These are phyloP conservation scores for Hyles vespertilio DNA, from an alignment of 1,140 invertebrate species.

Conservation along the genomic window DNA sequence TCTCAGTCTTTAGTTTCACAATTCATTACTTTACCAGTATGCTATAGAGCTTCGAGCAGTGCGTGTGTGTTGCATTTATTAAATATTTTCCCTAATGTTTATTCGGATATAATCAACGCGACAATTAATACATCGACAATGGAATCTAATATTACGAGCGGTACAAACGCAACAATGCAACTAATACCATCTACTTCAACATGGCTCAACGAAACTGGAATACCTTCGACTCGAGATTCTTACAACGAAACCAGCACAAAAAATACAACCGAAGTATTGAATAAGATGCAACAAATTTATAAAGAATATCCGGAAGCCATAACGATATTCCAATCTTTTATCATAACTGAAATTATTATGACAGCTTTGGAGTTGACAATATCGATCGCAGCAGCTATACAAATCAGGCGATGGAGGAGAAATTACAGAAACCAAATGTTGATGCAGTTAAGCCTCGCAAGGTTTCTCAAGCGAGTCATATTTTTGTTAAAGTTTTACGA, in stretches of 20 bases:
- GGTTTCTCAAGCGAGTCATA: conserved; percentile 50
- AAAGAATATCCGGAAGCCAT: conserved; percentile 22
- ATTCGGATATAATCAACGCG: too few relatives aligned
- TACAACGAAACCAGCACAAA: not conserved
- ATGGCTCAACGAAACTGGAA: conserved; percentile 16
- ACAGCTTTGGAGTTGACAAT: conserved; percentile 48
- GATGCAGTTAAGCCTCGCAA: conserved; percentile 52
- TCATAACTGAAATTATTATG: conserved; percentile 55
- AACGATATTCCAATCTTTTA: conserved; percentile 42
- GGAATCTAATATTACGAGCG: not conserved
- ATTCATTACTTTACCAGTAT: conserved; percentile 14
- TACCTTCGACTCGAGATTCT: not conserved
- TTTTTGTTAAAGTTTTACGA: conserved; percentile 38
- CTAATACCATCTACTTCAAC: not conserved
- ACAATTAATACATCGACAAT: not conserved
- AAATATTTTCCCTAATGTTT: too few relatives aligned
- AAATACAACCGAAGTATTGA: not conserved
- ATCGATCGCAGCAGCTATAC: conserved; percentile 43
- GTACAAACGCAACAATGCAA: not conserved
- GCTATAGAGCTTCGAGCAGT: conserved; percentile 5
- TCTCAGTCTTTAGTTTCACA: conserved; percentile 40
- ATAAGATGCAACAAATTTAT: not conserved
- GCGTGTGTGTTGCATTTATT: too few relatives aligned
- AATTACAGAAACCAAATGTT: conserved; percentile 68
- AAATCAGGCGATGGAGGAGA: conserved; percentile 44